phyloP scores from a whole-genome alignment of 2,113 vertebrate genomes.

The Hippocampus barbouri region DNA sequence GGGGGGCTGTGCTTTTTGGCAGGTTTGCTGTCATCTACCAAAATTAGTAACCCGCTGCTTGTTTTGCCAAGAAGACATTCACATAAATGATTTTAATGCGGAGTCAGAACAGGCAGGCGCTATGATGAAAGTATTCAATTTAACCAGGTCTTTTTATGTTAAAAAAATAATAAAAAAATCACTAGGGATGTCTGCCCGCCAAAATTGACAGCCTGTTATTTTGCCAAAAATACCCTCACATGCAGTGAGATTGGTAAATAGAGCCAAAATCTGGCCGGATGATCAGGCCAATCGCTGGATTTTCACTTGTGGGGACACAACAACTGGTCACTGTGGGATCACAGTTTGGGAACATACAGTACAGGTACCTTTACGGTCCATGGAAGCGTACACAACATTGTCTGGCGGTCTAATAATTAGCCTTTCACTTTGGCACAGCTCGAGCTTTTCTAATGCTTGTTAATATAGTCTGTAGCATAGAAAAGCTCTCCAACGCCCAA shows the following conservation, averaged over 20 bases:
- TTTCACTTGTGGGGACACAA: background rate
- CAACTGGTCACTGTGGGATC: background rate
- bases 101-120: background rate
- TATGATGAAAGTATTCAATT: slow-evolving; percentile 8
- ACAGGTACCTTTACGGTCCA: too few species aligned
- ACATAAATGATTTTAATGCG: background rate
- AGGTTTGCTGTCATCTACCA: slow-evolving; percentile 1
- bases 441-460: too few species aligned
- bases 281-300: background rate
- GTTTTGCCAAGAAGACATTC: slow-evolving; percentile 1
- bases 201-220: background rate
- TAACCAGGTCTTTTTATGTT: background rate
- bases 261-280: background rate
- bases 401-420: too few species aligned
- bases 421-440: too few species aligned
- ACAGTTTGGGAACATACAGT: background rate
- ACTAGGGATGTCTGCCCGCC: background rate
- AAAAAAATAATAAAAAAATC: background rate
- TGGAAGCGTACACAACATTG: too few species aligned
- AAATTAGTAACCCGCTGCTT: background rate
- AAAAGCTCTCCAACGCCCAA: too few species aligned
- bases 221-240: background rate
- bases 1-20: background rate
- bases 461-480: too few species aligned
- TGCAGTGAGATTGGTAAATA: background rate